These are phyloP conservation scores for Florisuga fusca DNA, from an alignment of 2,797 vertebrate species.

Conservation along the genomic window DNA sequence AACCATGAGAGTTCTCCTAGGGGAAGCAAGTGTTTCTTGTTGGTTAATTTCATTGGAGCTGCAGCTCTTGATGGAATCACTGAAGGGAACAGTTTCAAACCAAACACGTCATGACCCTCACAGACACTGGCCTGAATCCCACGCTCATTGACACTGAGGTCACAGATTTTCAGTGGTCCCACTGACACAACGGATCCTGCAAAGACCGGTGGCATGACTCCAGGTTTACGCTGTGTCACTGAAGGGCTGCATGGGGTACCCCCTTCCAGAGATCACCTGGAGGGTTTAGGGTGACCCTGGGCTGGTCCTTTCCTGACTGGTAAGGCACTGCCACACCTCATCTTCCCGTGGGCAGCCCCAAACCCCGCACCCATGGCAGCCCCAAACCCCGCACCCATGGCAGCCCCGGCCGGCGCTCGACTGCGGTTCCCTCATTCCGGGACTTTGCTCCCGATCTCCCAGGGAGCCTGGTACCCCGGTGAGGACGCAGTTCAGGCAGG, in stretches of 20 bases:
- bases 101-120: rapidly evolving
- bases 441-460: not conserved
- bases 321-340: not conserved
- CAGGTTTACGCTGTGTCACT: constrained; percentile 44
- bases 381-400: not conserved
- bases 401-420: not conserved
- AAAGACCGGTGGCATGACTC: not conserved
- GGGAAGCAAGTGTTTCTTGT: not conserved
- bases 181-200: not conserved
- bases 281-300: not conserved
- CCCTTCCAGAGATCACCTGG: not conserved
- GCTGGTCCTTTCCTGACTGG: not conserved
- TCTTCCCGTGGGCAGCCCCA: not conserved
- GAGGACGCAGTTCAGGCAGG: not conserved
- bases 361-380: no score
- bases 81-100: not conserved
- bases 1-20: not conserved
- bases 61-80: not conserved
- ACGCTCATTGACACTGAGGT: not conserved
- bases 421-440: not conserved
- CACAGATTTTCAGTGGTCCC: not conserved
- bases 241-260: not conserved
- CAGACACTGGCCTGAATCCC: not conserved
- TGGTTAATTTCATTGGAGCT: not conserved
- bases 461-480: not conserved